Conservation (phyloP, 2,113 vertebrate species). For the Callospermophilus lateralis region DNA sequence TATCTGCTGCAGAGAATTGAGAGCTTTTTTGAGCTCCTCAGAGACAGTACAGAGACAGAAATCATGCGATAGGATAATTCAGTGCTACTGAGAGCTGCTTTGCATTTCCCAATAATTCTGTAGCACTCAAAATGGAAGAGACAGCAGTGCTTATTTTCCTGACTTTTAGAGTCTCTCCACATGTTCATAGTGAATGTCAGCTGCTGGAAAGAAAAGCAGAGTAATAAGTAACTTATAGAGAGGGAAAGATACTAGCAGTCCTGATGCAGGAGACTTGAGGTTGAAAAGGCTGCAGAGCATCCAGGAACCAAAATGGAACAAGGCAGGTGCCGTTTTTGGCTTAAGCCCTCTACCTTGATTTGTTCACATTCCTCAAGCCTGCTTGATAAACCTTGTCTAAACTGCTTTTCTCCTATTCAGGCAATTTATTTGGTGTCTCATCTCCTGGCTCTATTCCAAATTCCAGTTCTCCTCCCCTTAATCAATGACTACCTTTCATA, state of each 20-base stretch:
- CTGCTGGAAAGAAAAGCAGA: neutral
- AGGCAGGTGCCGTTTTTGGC: fast-evolving
- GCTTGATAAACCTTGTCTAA: fast-evolving
- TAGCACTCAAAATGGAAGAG: neutral
- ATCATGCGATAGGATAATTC: neutral
- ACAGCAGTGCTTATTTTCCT: neutral
- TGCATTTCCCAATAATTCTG: neutral
- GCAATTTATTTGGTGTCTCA: neutral
- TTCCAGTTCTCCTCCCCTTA: neutral
- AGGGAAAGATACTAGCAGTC: neutral
- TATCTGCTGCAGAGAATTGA: neutral
- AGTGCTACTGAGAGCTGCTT: no score
- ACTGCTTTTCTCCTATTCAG: no score
- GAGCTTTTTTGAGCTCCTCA: neutral
- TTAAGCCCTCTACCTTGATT: neutral
- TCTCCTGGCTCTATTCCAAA: neutral
- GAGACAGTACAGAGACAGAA: neutral
- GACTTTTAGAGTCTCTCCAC: fast-evolving
- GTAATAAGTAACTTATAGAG: neutral
- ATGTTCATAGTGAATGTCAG: neutral
- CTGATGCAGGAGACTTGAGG: fast-evolving
- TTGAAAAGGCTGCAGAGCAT: fast-evolving
- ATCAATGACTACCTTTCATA: neutral
- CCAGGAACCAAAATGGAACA: fast-evolving
- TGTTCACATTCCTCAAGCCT: neutral